Evolutionary conservation across 2,113 vertebrate genomes (phyloP), one percentile per base, ranked within the genome.

Genomic region (Haplochromis vanheusdeni): DNA sequence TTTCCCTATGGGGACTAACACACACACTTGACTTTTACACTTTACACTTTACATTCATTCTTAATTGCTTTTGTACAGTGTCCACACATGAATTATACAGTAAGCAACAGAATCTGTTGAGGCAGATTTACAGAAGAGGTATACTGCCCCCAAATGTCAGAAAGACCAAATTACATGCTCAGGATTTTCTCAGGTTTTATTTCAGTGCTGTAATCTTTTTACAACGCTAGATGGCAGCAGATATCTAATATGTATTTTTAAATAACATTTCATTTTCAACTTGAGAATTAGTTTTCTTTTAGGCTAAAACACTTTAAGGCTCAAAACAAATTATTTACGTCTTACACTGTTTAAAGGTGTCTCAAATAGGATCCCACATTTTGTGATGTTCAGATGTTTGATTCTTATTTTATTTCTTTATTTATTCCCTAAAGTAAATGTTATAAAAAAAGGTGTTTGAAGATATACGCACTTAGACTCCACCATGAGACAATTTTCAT

Each of bases 211-310:
- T 84, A 17, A 12, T 80, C 26, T 19, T 82, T 81, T 55, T 37
- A 9, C 6, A 81, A 81, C 96, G 42, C 81, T 90, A 95, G 96
- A 70, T 95, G 96, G 94, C 92, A 96, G 96, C 92, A 96, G 75
- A 95, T 91, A 90, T 80, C 82, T 26, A 52, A 79, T 3, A 56
- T 81, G 23, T 54, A 17, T 54, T 70, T 52, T 26, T 9, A 75
- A 13, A 31, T 17, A 6, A 3, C 42, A n/a, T 31, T 19, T 33
- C 65, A 12, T 4, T 77, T 31, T 68, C 33, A 68, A 21, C 19
- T 21, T 37, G 3, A 21, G 62, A 37, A 21, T 68, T 68, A 37
- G 33, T 65, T 65, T 62, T 35, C 31, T 65, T 37, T 65, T 37
- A n/a, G 33, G 60, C 33, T 65, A 65, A 37, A 65, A 35, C 31